A percentile compares a stretch with the other conserved stretches of the same genome.
Conservation (phyloP, 2,888 invertebrate species). For the Cacoxenus indagator region DNA sequence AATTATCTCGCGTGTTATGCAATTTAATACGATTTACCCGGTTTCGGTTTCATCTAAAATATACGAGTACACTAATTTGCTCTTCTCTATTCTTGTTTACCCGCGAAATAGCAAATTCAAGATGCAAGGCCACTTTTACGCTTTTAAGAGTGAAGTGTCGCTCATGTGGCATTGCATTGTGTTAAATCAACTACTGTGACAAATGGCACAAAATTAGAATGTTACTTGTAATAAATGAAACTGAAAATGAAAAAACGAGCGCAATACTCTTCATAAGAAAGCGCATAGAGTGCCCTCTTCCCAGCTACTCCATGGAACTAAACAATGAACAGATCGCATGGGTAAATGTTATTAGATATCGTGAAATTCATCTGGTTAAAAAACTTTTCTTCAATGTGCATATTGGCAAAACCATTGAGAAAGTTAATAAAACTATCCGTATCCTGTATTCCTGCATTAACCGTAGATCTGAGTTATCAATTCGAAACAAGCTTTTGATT, state of each 20-base stretch:
- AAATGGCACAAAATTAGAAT: slow-evolving; percentile 26
- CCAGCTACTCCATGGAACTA: too few species aligned
- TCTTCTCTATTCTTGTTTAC: slow-evolving; percentile 21
- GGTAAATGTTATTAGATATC: too few species aligned
- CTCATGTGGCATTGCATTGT: slow-evolving; percentile 42
- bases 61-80: slow-evolving; percentile 23
- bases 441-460: too few species aligned
- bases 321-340: too few species aligned
- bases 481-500: too few species aligned
- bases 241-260: slow-evolving; percentile 8
- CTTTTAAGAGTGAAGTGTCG: slow-evolving; percentile 32
- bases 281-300: too few species aligned
- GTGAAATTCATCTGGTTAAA: too few species aligned
- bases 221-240: slow-evolving; percentile 26
- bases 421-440: too few species aligned
- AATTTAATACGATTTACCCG: slow-evolving; percentile 53
- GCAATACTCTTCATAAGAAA: too few species aligned
- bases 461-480: too few species aligned
- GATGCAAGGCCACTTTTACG: slow-evolving; percentile 42
- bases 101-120: not conserved
- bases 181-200: slow-evolving; percentile 38
- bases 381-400: too few species aligned
- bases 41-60: slow-evolving; percentile 43
- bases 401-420: too few species aligned
- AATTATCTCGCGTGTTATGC: slow-evolving; percentile 38